phyloP scores from a whole-genome alignment of 2,113 vertebrate genomes.

The Xiphophorus hellerii region DNA sequence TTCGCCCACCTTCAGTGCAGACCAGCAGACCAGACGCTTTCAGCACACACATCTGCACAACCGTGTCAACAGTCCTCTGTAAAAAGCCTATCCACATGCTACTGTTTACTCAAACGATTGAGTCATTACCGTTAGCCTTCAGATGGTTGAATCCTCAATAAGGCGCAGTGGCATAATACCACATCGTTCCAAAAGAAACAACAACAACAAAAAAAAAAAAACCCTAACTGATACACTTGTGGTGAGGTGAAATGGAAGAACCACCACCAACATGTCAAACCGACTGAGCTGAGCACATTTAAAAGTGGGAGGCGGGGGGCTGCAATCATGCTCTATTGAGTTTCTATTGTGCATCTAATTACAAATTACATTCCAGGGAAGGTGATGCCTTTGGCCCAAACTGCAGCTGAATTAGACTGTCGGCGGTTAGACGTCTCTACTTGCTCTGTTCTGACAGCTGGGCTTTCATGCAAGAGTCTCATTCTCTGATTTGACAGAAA shows the following conservation, averaged over 20 bases:
- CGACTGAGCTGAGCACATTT: constrained; percentile 60
- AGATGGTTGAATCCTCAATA: constrained; percentile 2
- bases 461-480: constrained; percentile 19
- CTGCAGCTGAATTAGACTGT: constrained; percentile 62
- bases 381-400: constrained; percentile 53
- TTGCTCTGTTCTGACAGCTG: constrained; percentile 32
- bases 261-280: constrained; percentile 7
- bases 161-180: not conserved
- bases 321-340: constrained; percentile 71
- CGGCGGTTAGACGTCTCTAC: constrained; percentile 40
- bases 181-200: not conserved
- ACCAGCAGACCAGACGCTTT: constrained; percentile 17
- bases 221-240: constrained; percentile 18
- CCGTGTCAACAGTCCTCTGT: constrained; percentile 17
- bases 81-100: constrained; percentile 2
- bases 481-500: constrained; percentile 11
- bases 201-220: not conserved
- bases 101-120: not conserved
- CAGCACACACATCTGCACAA: constrained; percentile 5
- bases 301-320: constrained; percentile 31
- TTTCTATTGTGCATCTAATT: constrained; percentile 67
- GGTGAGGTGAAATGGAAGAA: constrained; percentile 10
- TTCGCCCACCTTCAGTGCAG: constrained; percentile 18
- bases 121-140: constrained; percentile 7
- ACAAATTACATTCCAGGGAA: constrained; percentile 56